Base-by-base conservation (phyloP, 2,888 invertebrate species). In the Stomorhina lunata region DNA sequence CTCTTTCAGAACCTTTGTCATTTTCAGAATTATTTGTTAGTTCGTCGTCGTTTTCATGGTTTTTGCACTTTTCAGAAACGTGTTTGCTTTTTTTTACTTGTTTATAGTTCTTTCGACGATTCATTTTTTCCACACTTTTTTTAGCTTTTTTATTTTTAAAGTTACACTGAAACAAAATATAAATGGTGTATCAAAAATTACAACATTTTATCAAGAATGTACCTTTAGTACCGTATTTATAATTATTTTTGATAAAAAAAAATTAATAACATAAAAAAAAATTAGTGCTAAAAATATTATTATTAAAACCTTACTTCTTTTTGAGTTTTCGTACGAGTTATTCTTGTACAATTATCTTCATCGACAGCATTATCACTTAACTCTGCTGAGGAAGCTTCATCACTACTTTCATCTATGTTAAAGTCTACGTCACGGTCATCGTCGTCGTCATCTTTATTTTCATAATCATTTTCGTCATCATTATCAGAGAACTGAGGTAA, bases 281-380 rank as follows among this genome's bases (percentile, higher is more conserved):
- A n/a, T n/a, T n/a, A n/a, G n/a, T n/a, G n/a, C n/a, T n/a, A n/a
- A n/a, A n/a, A n/a, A n/a, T n/a, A n/a, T n/a, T n/a, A n/a, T n/a
- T 37, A 32, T 10, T 27, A 72, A 20, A 25, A 2, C 50, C 76
- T 69, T 68, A 77, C 77, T 25, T 77, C 57, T 25, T 43, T 43
- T 3, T 17, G 29, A 4, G 17, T 27, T 40, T 34, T 50, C 1
- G 22, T 2, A 10, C 17, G 55, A 27, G 25, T 25, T 55, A 65
- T 12, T 43, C 43, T 25, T 20, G 50, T 61, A 22, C 5, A 22
- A 29, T 32, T 22, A 45, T 20, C 55, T 29, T 55, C 22, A 22
- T 29, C n/a, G n/a, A 15, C 43, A n/a, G 1, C 17, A 27, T 12
- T 4, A 0, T 68, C 50, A 15, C 25, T 37, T 12, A 6, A 45